Conservation (phyloP, 2,888 invertebrate genomes). For the Melipona beecheii region DNA sequence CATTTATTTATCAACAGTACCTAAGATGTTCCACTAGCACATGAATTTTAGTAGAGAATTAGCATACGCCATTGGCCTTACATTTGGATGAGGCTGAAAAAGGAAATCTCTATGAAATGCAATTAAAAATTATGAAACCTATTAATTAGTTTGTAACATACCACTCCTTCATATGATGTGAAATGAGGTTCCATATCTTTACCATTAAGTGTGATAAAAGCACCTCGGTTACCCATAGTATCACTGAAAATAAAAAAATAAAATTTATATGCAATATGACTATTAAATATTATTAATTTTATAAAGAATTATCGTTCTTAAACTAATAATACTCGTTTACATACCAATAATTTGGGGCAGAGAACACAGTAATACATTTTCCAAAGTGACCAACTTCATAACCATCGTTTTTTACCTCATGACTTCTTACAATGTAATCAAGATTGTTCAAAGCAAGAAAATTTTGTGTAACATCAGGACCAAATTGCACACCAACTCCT, state of each 20-base stretch:
- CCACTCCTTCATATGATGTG: constrained; percentile 97
- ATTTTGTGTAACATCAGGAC: constrained; percentile 96
- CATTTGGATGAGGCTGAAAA: constrained; percentile 96
- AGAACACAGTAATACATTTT: constrained; percentile 99
- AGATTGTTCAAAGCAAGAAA: constrained; percentile 94
- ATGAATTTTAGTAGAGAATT: constrained; percentile 92
- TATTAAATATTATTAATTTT: not conserved
- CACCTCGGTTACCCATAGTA: constrained; percentile 99
- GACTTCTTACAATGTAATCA: constrained; percentile 97
- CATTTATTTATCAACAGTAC: constrained; percentile 70
- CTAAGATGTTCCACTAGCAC: constrained; percentile 86
- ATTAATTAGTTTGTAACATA: constrained; percentile 85
- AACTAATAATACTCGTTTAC: constrained; percentile 63
- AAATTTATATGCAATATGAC: constrained; percentile 1
- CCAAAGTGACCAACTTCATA: constrained; percentile 98
- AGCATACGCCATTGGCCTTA: constrained; percentile 99
- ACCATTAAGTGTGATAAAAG: constrained; percentile 97
- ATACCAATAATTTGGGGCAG: constrained; percentile 99
- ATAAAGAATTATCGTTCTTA: not conserved
- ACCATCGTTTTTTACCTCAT: constrained; percentile 98
- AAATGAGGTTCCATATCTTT: constrained; percentile 95
- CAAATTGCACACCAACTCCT: constrained; percentile 99
- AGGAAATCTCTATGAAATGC: constrained; percentile 23
- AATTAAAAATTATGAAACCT: constrained; percentile 14
- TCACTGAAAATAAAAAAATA: constrained; percentile 88